These are phyloP conservation scores for Tetrapedia diversipes DNA, from an alignment of 2,888 invertebrate genomes.

Conservation along the genomic window DNA sequence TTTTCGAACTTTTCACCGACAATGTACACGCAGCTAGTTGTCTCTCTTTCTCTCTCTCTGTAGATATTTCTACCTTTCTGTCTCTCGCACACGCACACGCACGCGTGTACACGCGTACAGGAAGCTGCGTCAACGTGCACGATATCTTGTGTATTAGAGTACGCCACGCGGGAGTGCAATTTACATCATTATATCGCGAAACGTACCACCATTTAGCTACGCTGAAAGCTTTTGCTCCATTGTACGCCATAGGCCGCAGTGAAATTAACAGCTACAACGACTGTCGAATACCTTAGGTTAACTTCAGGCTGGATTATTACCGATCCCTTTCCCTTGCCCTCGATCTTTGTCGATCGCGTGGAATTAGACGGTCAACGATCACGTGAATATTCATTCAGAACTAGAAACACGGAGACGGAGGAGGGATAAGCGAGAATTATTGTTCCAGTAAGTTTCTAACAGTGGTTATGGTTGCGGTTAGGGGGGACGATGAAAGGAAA, in stretches of 20 bases:
- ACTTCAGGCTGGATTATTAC: constrained; percentile 13
- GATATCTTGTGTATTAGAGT: constrained; percentile 30
- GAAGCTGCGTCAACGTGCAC: not conserved
- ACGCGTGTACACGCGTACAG: not conserved
- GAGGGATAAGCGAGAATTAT: not conserved
- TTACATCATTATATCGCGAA: constrained; percentile 54
- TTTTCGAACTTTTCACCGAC: no score
- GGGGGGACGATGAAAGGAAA: not conserved
- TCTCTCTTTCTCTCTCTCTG: no score
- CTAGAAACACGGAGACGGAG: not conserved
- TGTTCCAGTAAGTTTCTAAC: not conserved
- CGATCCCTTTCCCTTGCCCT: not conserved
- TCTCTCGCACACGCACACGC: no score
- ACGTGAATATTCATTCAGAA: not conserved
- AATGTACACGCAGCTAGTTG: no score
- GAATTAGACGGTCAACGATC: not conserved
- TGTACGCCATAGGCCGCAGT: constrained; percentile 16
- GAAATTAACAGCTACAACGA: constrained; percentile 37
- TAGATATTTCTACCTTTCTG: no score
- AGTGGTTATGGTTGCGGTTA: not conserved
- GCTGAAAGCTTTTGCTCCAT: constrained; percentile 45
- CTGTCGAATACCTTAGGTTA: constrained; percentile 5
- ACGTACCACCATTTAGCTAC: constrained; percentile 42
- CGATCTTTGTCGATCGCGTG: not conserved
- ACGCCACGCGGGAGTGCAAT: constrained; percentile 32